phyloP scores from a whole-genome alignment of 2,888 invertebrate species.

The Augiades crinisus region DNA sequence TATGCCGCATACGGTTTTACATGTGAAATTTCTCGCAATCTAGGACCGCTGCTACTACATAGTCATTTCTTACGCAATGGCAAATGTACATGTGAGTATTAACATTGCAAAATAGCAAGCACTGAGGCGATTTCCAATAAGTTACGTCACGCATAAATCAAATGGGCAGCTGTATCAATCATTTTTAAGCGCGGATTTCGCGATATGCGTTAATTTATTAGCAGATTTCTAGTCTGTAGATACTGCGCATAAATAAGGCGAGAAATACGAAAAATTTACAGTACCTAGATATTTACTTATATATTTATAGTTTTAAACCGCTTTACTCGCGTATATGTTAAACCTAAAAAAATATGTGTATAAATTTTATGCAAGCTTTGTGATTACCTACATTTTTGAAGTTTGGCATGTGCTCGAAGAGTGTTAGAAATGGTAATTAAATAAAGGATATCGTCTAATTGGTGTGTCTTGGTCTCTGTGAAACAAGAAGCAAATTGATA shows the following conservation, averaged over 20 bases:
- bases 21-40: slow-evolving; percentile 8
- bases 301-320: too few relatives aligned
- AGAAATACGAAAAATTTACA: too few relatives aligned
- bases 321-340: too few relatives aligned
- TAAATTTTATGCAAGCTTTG: too few relatives aligned
- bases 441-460: too few relatives aligned
- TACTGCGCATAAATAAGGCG: neutral
- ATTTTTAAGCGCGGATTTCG: slow-evolving; percentile 6
- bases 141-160: slow-evolving; percentile 19
- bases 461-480: too few relatives aligned
- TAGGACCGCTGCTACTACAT: neutral
- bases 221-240: neutral
- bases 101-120: slow-evolving; percentile 18
- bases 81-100: neutral
- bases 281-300: too few relatives aligned
- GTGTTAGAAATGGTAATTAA: too few relatives aligned
- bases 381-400: too few relatives aligned
- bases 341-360: too few relatives aligned
- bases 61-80: slow-evolving; percentile 15
- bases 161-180: slow-evolving; percentile 17
- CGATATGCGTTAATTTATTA: slow-evolving; percentile 9
- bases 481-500: too few relatives aligned
- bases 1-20: slow-evolving; percentile 12
- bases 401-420: too few relatives aligned
- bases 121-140: slow-evolving; percentile 21